These are phyloP conservation scores for Asteroscopus sphinx DNA, from an alignment of 2,888 invertebrate genomes.

Conservation along the genomic window DNA sequence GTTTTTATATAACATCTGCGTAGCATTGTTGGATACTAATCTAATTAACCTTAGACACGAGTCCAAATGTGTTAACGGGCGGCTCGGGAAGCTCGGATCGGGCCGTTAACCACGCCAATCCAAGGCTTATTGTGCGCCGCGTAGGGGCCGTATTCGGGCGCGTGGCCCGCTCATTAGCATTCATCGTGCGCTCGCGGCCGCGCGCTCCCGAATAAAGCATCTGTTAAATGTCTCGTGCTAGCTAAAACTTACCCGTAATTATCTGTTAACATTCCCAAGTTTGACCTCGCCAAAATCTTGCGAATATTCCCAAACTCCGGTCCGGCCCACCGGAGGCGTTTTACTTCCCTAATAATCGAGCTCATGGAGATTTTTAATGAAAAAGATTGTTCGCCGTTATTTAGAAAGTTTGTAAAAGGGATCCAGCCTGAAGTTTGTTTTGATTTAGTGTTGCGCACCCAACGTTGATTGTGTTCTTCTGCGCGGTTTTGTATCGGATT, in stretches of 20 bases:
- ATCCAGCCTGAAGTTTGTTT: constrained; percentile 85
- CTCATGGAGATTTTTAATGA: constrained; percentile 89
- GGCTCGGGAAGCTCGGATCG: constrained; percentile 73
- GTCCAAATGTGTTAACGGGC: constrained; percentile 88
- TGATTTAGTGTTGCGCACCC: constrained; percentile 85
- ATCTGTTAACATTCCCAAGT: constrained; percentile 90
- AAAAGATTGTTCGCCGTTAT: constrained; percentile 89
- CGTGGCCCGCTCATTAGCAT: constrained; percentile 83
- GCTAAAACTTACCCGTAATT: constrained; percentile 88
- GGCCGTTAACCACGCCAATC: constrained; percentile 62
- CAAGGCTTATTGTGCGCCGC: constrained; percentile 64
- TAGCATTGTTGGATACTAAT: constrained; percentile 84
- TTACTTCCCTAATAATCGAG: constrained; percentile 87
- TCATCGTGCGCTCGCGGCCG: constrained; percentile 87
- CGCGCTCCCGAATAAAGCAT: constrained; percentile 88
- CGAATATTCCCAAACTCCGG: constrained; percentile 77
- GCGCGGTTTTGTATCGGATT: constrained; percentile 83
- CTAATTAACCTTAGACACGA: constrained; percentile 89
- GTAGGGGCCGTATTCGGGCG: constrained; percentile 74
- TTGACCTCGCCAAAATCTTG: constrained; percentile 88
- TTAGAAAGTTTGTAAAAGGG: constrained; percentile 88
- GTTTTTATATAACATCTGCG: constrained; percentile 77
- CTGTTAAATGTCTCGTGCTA: constrained; percentile 90
- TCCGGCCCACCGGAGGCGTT: constrained; percentile 84
- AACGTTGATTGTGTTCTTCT: constrained; percentile 83